These are phyloP conservation scores for Petrocephalus zakoni DNA, from an alignment of 2,113 vertebrate species.

Conservation along the genomic window DNA sequence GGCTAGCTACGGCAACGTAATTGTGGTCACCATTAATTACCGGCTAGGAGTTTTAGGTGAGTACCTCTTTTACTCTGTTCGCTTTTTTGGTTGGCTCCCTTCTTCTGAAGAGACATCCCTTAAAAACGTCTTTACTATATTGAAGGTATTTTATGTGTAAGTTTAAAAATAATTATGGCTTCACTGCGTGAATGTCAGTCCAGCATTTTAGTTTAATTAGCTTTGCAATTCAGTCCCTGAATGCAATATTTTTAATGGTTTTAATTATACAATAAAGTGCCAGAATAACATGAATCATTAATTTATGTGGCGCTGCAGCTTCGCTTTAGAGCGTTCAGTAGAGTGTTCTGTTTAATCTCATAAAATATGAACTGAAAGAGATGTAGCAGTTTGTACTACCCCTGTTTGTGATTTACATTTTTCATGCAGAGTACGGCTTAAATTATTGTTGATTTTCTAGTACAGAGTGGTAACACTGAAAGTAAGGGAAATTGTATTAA, in stretches of 20 bases:
- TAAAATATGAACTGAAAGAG: not conserved
- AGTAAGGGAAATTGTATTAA: not conserved
- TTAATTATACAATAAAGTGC: not conserved
- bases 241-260: not conserved
- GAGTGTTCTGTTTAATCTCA: not conserved
- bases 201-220: not conserved
- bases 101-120: not conserved
- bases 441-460: not conserved
- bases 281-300: not conserved
- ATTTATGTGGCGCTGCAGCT: not conserved
- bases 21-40: conserved; percentile 74
- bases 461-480: not conserved
- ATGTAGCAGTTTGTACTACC: not conserved
- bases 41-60: conserved; percentile 71
- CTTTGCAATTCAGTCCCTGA: not conserved
- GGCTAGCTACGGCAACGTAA: conserved; percentile 72
- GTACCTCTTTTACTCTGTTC: conserved; percentile 29
- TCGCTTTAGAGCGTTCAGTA: not conserved
- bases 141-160: not conserved
- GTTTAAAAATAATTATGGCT: not conserved
- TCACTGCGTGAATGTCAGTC: not conserved
- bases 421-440: not conserved
- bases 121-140: not conserved
- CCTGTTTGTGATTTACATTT: not conserved
- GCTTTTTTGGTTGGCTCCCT: not conserved